Evolutionary conservation across 2,797 vertebrate species (phyloP), one percentile per base, ranked within the genome.

Genomic region (Limnodromus scolopaceus): DNA sequence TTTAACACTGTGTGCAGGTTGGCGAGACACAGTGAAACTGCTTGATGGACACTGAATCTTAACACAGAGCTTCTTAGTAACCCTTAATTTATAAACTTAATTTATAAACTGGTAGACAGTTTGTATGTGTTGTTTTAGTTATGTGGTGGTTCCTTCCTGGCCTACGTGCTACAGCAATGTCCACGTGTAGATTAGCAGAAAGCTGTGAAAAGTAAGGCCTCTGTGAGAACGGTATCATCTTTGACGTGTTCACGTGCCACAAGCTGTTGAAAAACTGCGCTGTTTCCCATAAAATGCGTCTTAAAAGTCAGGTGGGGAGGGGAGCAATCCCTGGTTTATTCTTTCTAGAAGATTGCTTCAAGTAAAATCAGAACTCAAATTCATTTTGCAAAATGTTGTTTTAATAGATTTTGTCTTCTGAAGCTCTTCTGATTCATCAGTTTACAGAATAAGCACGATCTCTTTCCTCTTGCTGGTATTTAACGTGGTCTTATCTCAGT

Each of bases 61-160:
- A 75, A 54, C 19, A 34, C 30, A 84, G 13, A 89, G 11, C 36
- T 64, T 51, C 5, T 76, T 41, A 53, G 11, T 57, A 77, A 32
- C 13, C 55, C 6, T 54, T 46, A 6, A 0, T n/a, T n/a, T n/a
- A n/a, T n/a, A n/a, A 1, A 11, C 27, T 68, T 65, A 13, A 25
- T 79, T 34, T 69, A 3, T 76, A 25, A 89, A 22, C 4, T 66
- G 1, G 1, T 76, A 27, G 20, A 10, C 7, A 38, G n/a, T 60
- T 85, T 58, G 11, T 53, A 12, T 2, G 0, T 70, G 8, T 45
- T 39, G 27, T 22, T 63, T 66, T 48, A 38, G 11, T 82, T 83
- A 20, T 14, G 8, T 68, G 41, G 18, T 36, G 13, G 19, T 34
- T 79, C 14, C 10, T 34, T 75, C 39, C 34, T 66, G 17, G 51